Conservation (phyloP, 2,888 invertebrate species). For the Aricia artaxerxes region DNA sequence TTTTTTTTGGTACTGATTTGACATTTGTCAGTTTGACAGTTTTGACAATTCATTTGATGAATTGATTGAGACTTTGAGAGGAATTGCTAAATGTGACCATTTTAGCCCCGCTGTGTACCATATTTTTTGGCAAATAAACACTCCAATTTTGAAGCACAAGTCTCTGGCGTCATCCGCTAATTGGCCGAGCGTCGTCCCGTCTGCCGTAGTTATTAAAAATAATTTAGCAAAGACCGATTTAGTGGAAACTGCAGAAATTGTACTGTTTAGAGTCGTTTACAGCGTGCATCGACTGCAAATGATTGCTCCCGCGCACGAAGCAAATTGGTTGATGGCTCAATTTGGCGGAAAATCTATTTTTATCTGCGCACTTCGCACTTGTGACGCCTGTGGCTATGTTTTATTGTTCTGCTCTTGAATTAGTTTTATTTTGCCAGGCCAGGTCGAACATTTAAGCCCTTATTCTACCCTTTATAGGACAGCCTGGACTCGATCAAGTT, state of each 20-base stretch:
- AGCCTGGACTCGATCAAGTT: neutral
- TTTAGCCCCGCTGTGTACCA: too few relatives aligned
- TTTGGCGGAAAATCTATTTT: constrained; percentile 46
- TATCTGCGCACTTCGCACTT: constrained; percentile 36
- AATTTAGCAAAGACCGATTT: constrained; percentile 10
- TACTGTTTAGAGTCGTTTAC: constrained; percentile 1
- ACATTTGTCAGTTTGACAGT: too few relatives aligned
- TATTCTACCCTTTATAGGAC: neutral
- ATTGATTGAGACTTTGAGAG: too few relatives aligned
- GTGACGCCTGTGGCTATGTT: constrained; percentile 18
- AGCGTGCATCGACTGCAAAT: constrained; percentile 31
- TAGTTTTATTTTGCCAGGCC: too few relatives aligned
- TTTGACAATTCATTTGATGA: too few relatives aligned
- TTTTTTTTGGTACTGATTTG: too few relatives aligned
- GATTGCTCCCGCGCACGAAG: constrained; percentile 42
- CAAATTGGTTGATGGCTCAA: constrained; percentile 48
- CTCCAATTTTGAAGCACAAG: neutral
- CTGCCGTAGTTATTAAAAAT: constrained; percentile 20
- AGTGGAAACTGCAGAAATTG: constrained; percentile 18
- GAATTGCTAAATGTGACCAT: too few relatives aligned
- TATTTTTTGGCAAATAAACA: too few relatives aligned
- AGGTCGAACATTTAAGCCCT: neutral
- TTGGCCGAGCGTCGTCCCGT: constrained; percentile 4
- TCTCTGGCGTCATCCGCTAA: constrained; percentile 9
- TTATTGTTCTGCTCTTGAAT: neutral